Evolutionary conservation across 2,888 invertebrate species (phyloP).

Genomic region (Drosophila cognata): DNA sequence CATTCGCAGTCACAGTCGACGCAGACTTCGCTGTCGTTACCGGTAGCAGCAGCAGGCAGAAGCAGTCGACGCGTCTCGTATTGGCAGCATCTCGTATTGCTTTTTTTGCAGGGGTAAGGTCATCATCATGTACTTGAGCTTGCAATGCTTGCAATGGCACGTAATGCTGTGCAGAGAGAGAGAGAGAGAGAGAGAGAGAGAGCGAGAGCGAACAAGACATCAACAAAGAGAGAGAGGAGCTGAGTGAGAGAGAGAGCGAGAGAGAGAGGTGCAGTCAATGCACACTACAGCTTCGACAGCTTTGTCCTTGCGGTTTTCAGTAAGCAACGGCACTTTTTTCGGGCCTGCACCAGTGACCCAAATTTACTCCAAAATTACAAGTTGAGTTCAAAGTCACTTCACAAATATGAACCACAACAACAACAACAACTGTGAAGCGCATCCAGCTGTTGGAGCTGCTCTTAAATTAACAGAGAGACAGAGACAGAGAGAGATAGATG

Average conservation of each 20-base stretch:
- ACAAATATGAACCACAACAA: slow-evolving; percentile 17
- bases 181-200: neutral
- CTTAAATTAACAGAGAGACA: neutral
- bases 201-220: slow-evolving; percentile 1
- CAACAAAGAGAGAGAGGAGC: neutral
- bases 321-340: slow-evolving; percentile 31
- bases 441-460: slow-evolving; percentile 20
- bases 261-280: slow-evolving; percentile 35
- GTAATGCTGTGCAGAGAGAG: slow-evolving; percentile 49
- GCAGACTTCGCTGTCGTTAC: slow-evolving; percentile 14
- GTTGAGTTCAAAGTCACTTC: slow-evolving; percentile 58
- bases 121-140: slow-evolving; percentile 75
- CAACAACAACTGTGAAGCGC: slow-evolving; percentile 6
- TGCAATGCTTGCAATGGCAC: slow-evolving; percentile 65
- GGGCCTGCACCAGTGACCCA: slow-evolving; percentile 67
- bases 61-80: slow-evolving; percentile 27
- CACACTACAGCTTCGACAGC: slow-evolving; percentile 42
- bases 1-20: slow-evolving; percentile 12
- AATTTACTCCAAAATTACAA: slow-evolving; percentile 49
- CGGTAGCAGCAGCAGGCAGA: slow-evolving; percentile 47
- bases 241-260: slow-evolving; percentile 8
- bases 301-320: slow-evolving; percentile 66
- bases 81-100: slow-evolving; percentile 35
- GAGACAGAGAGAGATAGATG: too few relatives aligned
- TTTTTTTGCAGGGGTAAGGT: slow-evolving; percentile 72